phyloP scores from a whole-genome alignment of 1,140 invertebrate species.

The Campoletis sonorensis region DNA sequence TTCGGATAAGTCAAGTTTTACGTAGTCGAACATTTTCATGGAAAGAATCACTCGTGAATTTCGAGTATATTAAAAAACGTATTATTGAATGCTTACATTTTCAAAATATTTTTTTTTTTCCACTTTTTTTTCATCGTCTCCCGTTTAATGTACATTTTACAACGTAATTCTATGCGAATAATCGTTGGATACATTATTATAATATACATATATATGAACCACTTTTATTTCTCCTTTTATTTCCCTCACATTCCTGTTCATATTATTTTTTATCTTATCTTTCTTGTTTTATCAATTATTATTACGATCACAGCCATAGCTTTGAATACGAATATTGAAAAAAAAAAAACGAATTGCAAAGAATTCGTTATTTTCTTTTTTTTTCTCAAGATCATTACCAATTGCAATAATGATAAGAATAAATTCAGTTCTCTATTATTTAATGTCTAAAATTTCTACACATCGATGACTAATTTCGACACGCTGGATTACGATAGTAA shows the following conservation, averaged over 20 bases:
- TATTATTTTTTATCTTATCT: slow-evolving; percentile 11
- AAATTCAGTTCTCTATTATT: slow-evolving; percentile 57
- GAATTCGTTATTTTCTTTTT: slow-evolving; percentile 35
- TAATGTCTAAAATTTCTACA: slow-evolving; percentile 42
- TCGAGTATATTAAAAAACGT: slow-evolving; percentile 16
- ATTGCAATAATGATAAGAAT: slow-evolving; percentile 70
- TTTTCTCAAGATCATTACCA: slow-evolving; percentile 66
- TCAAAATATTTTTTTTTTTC: slow-evolving; percentile 64
- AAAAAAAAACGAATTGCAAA: slow-evolving; percentile 31
- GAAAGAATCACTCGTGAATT: background rate
- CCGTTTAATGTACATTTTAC: slow-evolving; percentile 48
- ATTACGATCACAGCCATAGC: slow-evolving; percentile 76
- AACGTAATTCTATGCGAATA: slow-evolving; percentile 58
- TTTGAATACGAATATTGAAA: slow-evolving; percentile 74
- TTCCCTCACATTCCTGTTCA: background rate
- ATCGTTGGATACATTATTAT: slow-evolving; percentile 66
- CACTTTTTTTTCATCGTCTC: slow-evolving; percentile 53
- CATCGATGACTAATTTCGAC: slow-evolving; percentile 40
- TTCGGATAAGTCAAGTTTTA: background rate
- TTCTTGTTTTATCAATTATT: slow-evolving; percentile 63
- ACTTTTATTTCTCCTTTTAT: slow-evolving; percentile 37
- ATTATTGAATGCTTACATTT: slow-evolving; percentile 45
- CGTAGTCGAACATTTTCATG: background rate
- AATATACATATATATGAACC: slow-evolving; percentile 35
- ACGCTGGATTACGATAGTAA: slow-evolving; percentile 47